A percentile compares a stretch with the other conserved stretches of the same genome.
These are phyloP conservation scores for Odobenus rosmarus DNA, from an alignment of 2,113 vertebrate genomes.

Conservation along the genomic window DNA sequence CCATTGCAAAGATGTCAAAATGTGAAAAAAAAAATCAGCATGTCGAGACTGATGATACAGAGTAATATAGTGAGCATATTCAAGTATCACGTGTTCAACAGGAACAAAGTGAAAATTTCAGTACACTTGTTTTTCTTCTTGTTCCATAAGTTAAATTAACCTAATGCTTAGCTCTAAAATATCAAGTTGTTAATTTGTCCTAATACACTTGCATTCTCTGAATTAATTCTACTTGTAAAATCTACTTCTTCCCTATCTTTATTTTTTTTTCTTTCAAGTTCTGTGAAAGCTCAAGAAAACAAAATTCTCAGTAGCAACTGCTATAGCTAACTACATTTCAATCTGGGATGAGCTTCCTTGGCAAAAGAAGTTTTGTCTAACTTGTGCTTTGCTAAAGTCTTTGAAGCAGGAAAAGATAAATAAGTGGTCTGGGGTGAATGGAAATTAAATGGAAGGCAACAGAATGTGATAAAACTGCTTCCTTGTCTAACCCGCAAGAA, in stretches of 20 bases:
- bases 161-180: background rate
- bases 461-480: background rate
- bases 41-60: background rate
- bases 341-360: background rate
- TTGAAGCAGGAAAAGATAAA: background rate
- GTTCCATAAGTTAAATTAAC: background rate
- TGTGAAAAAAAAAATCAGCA: background rate
- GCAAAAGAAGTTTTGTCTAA: background rate
- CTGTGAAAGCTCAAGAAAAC: background rate
- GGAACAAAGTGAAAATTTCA: background rate
- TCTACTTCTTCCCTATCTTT: background rate
- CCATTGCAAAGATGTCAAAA: background rate
- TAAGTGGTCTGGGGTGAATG: no score
- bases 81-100: background rate
- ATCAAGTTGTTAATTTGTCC: background rate
- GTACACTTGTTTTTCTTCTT: background rate
- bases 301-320: background rate
- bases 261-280: rapidly evolving
- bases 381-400: background rate
- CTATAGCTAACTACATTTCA: background rate
- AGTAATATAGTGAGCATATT: background rate
- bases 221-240: background rate
- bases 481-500: background rate
- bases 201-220: background rate
- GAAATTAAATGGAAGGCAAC: background rate